phyloP scores from a whole-genome alignment of 2,888 invertebrate genomes.

The Standfussiana lucernea region DNA sequence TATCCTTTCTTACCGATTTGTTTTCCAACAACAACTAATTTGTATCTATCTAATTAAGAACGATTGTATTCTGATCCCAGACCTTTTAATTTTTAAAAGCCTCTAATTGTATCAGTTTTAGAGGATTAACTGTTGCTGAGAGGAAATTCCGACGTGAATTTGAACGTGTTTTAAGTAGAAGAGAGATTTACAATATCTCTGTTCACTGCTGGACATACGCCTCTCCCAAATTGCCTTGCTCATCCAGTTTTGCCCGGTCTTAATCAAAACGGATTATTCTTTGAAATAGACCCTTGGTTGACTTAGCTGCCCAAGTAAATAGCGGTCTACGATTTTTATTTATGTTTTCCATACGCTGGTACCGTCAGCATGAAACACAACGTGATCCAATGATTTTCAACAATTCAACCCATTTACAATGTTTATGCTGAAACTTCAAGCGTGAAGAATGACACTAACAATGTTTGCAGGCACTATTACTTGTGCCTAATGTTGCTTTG shows the following conservation, averaged over 20 bases:
- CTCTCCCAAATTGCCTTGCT: no score
- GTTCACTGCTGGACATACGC: no score
- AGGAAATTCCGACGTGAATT: no score
- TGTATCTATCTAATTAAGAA: no score
- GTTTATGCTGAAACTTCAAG: constrained; percentile 14
- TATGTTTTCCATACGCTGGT: neutral
- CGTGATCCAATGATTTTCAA: constrained; percentile 17
- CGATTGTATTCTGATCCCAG: no score
- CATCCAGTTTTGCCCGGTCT: neutral
- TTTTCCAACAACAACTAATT: neutral
- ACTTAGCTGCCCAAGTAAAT: neutral
- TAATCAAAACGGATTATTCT: neutral
- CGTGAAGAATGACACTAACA: constrained; percentile 25
- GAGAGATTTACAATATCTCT: no score
- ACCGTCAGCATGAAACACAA: neutral
- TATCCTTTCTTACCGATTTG: no score
- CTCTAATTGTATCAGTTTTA: no score
- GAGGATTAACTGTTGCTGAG: no score
- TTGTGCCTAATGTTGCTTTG: neutral
- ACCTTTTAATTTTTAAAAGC: no score
- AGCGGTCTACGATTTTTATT: neutral
- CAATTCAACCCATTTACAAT: constrained; percentile 8
- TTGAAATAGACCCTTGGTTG: neutral
- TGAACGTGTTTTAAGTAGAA: no score
- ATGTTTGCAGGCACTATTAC: constrained; percentile 5